phyloP scores from a whole-genome alignment of 2,888 invertebrate genomes.

The Caenorhabditis sulstoni region DNA sequence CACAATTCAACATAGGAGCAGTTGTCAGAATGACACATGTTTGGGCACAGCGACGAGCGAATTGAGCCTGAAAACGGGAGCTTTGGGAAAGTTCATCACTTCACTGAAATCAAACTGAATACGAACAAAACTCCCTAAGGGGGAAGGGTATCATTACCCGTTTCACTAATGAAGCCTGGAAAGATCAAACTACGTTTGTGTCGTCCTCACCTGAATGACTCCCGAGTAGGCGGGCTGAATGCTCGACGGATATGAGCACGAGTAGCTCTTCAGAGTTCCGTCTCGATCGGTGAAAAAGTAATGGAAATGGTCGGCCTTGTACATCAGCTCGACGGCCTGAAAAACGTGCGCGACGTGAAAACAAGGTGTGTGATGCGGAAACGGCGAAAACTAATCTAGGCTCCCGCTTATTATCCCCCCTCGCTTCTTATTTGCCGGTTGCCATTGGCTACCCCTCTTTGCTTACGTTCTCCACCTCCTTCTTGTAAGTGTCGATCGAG shows the following conservation, averaged over 20 bases:
- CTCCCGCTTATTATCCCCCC: conserved; percentile 3
- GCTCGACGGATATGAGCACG: conserved; percentile 79
- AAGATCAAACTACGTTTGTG: too few species aligned
- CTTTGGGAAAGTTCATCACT: too few species aligned
- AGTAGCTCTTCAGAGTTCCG: conserved; percentile 80
- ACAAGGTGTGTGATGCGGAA: background rate
- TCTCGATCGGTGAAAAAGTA: conserved; percentile 80
- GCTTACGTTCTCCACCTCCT: conserved; percentile 64
- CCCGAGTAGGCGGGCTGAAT: conserved; percentile 81
- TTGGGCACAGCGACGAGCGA: conserved; percentile 80
- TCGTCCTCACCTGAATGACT: conserved; percentile 80
- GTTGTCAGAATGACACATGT: conserved; percentile 80
- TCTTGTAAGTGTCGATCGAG: conserved; percentile 63
- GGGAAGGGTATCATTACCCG: too few species aligned
- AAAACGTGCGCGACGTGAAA: conserved; percentile 2
- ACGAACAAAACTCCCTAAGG: too few species aligned
- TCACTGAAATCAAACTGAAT: too few species aligned
- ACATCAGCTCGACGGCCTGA: conserved; percentile 74
- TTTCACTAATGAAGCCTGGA: too few species aligned
- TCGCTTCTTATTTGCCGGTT: background rate
- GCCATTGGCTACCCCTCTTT: background rate
- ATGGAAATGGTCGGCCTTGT: conserved; percentile 79
- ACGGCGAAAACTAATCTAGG: conserved; percentile 6
- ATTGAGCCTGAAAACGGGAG: conserved; percentile 71
- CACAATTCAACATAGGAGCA: conserved; percentile 80